Base-by-base conservation (phyloP, 1,140 invertebrate species). In the Hypothenemus hampei region DNA sequence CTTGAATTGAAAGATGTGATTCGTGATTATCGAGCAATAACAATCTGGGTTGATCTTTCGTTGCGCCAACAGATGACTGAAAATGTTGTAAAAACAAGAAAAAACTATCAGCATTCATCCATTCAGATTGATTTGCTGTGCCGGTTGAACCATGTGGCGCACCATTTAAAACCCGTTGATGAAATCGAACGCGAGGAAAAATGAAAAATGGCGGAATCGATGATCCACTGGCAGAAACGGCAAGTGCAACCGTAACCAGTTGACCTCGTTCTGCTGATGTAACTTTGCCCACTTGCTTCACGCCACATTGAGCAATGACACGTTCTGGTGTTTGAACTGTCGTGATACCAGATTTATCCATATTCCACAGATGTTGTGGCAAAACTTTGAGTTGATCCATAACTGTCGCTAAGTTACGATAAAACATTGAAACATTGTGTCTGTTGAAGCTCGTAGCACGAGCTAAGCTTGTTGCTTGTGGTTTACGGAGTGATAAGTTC, bases 41-140 rank as follows among this genome's bases (percentile, higher is more conserved):
- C 8, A 75, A 62, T 15, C 72, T 62, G 52, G 62, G 64, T 23
- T 62, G 41, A 11, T 70, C 61, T 41, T 40, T 44, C 13, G 66
- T 64, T 55, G 63, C 58, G 65, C 67, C 63, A 58, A 56, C 69
- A 53, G 44, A 52, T 57, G 29, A 69, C 37, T 56, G 71, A 69
- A 65, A 75, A 69, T 53, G 60, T n/a, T 53, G 69, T 41, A 75
- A 47, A 47, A 71, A 70, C 36, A 58, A 36, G 20, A 72, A 21
- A 68, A 78, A 78, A 55, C 69, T 57, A n/a, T 64, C 54, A n/a
- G 54, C 60, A 15, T 59, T 73, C 69, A 78, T 77, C 73, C 76
- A 78, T 3, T 76, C 77, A 60, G 61, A 71, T 48, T 20, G 59
- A 60, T 70, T 66, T 3, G 72, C 70, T 22, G 60, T 61, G 31